phyloP scores from a whole-genome alignment of 2,113 vertebrate genomes.

The Charadrius vociferus region DNA sequence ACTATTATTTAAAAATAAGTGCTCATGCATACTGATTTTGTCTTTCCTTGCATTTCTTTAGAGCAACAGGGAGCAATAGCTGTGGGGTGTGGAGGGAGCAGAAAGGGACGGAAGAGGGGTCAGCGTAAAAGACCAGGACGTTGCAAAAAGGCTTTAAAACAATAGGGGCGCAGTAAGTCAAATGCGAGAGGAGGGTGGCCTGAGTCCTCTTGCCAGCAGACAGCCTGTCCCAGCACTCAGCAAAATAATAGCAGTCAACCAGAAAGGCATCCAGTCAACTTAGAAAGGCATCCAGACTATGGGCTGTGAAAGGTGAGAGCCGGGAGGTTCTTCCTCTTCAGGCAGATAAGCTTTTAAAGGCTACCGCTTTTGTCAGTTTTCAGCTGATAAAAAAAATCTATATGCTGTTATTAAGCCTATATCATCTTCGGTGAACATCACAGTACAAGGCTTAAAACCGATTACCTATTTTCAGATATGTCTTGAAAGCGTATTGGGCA shows the following conservation, averaged over 20 bases:
- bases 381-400: not conserved
- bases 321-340: not conserved
- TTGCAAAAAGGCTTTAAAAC: not conserved
- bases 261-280: constrained; percentile 55
- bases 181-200: not conserved
- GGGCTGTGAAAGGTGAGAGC: constrained; percentile 42
- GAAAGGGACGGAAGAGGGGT: not conserved
- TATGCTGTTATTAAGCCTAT: not conserved
- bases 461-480: not conserved
- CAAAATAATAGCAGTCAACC: constrained; percentile 58
- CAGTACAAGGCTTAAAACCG: not conserved
- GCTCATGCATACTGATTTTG: not conserved
- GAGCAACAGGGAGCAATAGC: not conserved
- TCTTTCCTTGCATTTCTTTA: not conserved
- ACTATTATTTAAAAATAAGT: not conserved
- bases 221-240: constrained; percentile 44
- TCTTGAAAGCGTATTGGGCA: not conserved
- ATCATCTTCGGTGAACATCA: not conserved
- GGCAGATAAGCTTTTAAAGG: not conserved
- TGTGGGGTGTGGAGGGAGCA: not conserved
- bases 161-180: not conserved
- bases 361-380: not conserved
- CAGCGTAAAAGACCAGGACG: not conserved
- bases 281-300: constrained; percentile 61
- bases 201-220: constrained; percentile 18